phyloP scores from a whole-genome alignment of 23 tunicate species.

The Ascidia mentula region DNA sequence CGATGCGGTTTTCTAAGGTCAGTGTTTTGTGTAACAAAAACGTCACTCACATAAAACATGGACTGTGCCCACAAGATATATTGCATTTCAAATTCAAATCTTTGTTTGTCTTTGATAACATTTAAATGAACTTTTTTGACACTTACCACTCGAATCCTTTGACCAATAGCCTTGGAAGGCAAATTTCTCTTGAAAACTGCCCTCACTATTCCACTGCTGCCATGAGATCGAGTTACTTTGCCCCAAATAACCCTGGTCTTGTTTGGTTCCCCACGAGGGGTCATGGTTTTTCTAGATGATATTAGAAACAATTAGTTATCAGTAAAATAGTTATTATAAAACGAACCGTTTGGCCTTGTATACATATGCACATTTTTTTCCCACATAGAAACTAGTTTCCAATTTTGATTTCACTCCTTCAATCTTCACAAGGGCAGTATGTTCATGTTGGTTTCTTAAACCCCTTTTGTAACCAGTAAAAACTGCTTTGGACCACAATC shows the following conservation, averaged over 20 bases:
- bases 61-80: too few relatives aligned
- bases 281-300: conserved; percentile 45
- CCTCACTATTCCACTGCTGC: conserved; percentile 90
- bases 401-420: conserved; percentile 83
- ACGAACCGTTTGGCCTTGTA: conserved; percentile 88
- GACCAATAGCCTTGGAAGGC: conserved; percentile 97
- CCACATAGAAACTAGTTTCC: conserved; percentile 82
- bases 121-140: background rate
- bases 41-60: too few relatives aligned
- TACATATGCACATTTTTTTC: conserved; percentile 92
- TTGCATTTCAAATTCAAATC: too few relatives aligned
- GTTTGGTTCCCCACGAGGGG: conserved; percentile 90
- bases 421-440: conserved; percentile 76
- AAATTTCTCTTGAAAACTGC: conserved; percentile 88
- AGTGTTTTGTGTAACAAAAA: too few relatives aligned
- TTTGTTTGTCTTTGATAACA: too few relatives aligned
- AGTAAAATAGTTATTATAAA: background rate
- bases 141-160: conserved; percentile 87
- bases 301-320: background rate
- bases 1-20: too few relatives aligned
- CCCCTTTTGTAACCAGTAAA: conserved; percentile 98
- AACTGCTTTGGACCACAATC: conserved; percentile 85
- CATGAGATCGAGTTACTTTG: conserved; percentile 85
- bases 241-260: conserved; percentile 97
- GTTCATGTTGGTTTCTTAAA: conserved; percentile 78